These are phyloP conservation scores for Caenorhabditis sp. DNA, from an alignment of 2,888 invertebrate species.

Conservation along the genomic window DNA sequence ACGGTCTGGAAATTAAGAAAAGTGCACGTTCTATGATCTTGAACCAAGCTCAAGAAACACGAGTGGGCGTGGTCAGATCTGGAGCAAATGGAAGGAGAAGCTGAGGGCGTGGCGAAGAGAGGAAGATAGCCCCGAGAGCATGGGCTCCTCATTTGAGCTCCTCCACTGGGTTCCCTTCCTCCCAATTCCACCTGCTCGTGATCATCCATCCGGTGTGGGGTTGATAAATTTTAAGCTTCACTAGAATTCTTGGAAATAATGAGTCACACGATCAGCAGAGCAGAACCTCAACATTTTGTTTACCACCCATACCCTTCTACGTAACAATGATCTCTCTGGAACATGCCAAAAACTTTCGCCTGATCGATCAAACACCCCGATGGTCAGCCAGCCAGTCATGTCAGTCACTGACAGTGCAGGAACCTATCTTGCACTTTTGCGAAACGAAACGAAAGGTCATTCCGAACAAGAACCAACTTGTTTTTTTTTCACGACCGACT, in stretches of 20 bases:
- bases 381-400: constrained; percentile 21
- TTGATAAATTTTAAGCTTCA: no score
- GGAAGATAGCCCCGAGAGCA: not conserved
- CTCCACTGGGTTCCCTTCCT: not conserved
- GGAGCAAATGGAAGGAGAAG: constrained; percentile 1
- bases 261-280: no score
- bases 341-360: not conserved
- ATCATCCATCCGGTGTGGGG: no score
- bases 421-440: constrained; percentile 29
- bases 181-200: constrained; percentile 8
- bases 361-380: constrained; percentile 7
- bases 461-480: constrained; percentile 41
- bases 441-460: constrained; percentile 39
- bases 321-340: not conserved
- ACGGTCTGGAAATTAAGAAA: constrained; percentile 35
- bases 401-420: constrained; percentile 29
- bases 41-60: not conserved
- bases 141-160: constrained; percentile 33
- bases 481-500: constrained; percentile 17
- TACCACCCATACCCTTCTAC: not conserved
- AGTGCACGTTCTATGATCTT: constrained; percentile 15
- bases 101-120: constrained; percentile 24
- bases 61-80: constrained; percentile 20
- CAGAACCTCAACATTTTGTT: not conserved
- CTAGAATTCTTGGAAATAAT: no score